These are phyloP conservation scores for Anhinga rufa DNA, from an alignment of 2,113 vertebrate species.

Conservation along the genomic window DNA sequence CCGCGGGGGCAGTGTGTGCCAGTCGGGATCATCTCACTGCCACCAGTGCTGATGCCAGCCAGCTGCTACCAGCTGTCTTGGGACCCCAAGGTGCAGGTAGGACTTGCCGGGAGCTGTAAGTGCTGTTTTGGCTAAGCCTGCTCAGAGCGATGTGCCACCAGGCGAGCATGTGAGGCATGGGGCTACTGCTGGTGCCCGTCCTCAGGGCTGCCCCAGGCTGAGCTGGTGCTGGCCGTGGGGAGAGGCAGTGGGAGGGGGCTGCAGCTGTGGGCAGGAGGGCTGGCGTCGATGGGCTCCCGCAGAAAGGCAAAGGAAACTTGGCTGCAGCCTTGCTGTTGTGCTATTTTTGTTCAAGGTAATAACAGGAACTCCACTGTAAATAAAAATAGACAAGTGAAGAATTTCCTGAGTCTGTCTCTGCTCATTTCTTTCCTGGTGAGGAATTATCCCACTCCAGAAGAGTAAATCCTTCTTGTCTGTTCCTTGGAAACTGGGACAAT, in stretches of 20 bases:
- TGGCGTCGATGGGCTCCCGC: not conserved
- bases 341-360: slow-evolving; percentile 60
- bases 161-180: rapidly evolving
- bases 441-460: slow-evolving; percentile 23
- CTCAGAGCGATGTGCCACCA: not conserved
- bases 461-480: slow-evolving; percentile 23
- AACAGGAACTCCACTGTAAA: slow-evolving; percentile 55
- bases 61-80: not conserved
- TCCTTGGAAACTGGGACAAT: slow-evolving; percentile 49
- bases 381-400: slow-evolving; percentile 59
- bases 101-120: not conserved
- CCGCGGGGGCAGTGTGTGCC: rapidly evolving
- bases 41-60: rapidly evolving
- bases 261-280: not conserved
- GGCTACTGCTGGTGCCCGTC: rapidly evolving
- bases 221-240: not conserved
- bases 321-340: slow-evolving; percentile 7
- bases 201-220: not conserved
- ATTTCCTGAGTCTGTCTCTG: slow-evolving; percentile 17
- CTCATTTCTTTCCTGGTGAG: slow-evolving; percentile 31
- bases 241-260: not conserved
- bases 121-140: not conserved
- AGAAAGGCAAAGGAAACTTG: slow-evolving; percentile 2
- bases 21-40: not conserved
- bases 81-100: not conserved